phyloP scores from a whole-genome alignment of 1,140 invertebrate genomes.

The Papilio polyxenes region DNA sequence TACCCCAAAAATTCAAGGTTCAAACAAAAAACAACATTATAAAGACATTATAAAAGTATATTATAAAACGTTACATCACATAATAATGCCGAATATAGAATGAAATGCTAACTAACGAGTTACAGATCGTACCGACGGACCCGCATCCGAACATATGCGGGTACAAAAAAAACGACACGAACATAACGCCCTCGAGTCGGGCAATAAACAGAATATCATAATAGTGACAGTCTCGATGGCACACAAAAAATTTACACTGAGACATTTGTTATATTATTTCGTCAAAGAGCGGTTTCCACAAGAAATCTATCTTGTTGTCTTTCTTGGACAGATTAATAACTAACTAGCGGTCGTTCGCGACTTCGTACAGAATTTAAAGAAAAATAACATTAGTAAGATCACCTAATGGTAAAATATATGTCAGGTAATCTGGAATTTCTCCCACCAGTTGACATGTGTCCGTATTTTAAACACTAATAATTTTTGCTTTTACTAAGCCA shows the following conservation, averaged over 20 bases:
- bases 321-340: not conserved
- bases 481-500: not conserved
- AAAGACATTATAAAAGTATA: not conserved
- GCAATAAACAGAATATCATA: conserved; percentile 64
- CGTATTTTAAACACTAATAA: too few relatives aligned
- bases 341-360: not conserved
- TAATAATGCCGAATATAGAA: conserved; percentile 18
- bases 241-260: conserved; percentile 56
- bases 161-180: conserved; percentile 59
- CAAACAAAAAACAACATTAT: not conserved
- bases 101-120: conserved; percentile 23
- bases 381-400: too few relatives aligned
- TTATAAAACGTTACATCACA: not conserved
- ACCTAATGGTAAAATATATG: not conserved
- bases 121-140: conserved; percentile 45
- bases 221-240: conserved; percentile 50
- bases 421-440: not conserved
- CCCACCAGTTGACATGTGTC: too few relatives aligned
- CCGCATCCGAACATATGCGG: conserved; percentile 63
- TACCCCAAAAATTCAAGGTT: not conserved
- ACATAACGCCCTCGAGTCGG: conserved; percentile 47
- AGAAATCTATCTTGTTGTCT: conserved; percentile 1
- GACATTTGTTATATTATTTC: conserved; percentile 23
- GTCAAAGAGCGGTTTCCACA: not conserved
- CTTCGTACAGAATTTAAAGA: too few relatives aligned